A percentile compares a stretch with the other conserved stretches of the same genome.
These are phyloP conservation scores for Drosophila fulvimacula DNA, from an alignment of 2,888 invertebrate genomes.

Conservation along the genomic window DNA sequence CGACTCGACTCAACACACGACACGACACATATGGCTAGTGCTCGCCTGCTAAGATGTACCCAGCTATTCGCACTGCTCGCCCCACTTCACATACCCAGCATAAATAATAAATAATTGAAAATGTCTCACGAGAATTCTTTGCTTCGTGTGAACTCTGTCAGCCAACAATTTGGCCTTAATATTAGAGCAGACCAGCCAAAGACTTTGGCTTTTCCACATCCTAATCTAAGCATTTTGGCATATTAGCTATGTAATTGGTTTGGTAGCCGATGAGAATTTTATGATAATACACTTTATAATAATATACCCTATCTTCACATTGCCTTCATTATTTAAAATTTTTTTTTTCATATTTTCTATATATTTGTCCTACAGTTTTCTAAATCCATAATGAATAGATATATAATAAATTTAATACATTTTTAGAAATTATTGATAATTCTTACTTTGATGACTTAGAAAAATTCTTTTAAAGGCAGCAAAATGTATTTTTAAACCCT, in stretches of 20 bases:
- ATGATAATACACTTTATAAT: too few relatives aligned
- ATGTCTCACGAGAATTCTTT: slow-evolving; percentile 73
- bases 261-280: neutral
- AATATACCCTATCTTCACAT: too few relatives aligned
- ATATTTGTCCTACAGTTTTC: neutral
- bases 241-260: slow-evolving; percentile 4
- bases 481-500: neutral
- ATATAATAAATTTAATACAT: neutral
- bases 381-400: neutral
- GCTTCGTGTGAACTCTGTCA: slow-evolving; percentile 72
- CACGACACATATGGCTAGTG: slow-evolving; percentile 68
- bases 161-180: slow-evolving; percentile 74
- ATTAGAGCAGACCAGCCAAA: slow-evolving; percentile 63
- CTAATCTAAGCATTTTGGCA: slow-evolving; percentile 1
- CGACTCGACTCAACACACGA: slow-evolving; percentile 13
- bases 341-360: neutral
- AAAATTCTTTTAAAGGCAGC: too few relatives aligned
- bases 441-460: too few relatives aligned
- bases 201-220: slow-evolving; percentile 31
- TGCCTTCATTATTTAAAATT: neutral
- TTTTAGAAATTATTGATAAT: neutral
- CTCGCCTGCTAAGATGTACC: slow-evolving; percentile 26
- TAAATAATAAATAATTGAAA: slow-evolving; percentile 82
- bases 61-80: neutral
- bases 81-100: slow-evolving; percentile 33